These are phyloP conservation scores for Pelmatolapia mariae DNA, from an alignment of 2,113 vertebrate species.

Conservation along the genomic window DNA sequence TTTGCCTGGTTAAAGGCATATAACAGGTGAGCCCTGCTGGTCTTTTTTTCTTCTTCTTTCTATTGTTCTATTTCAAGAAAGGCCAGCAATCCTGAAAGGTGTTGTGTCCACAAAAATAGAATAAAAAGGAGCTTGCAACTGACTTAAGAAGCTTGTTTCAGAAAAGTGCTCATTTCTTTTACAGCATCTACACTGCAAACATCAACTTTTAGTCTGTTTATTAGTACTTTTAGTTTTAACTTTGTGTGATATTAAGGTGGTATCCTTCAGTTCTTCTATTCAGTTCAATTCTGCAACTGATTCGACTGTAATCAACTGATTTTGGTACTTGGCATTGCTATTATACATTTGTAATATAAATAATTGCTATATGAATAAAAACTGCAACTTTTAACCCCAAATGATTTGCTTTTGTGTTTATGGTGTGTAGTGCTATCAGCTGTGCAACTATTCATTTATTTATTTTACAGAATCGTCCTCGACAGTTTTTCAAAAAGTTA, in stretches of 20 bases:
- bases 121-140: neutral
- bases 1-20: neutral
- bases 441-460: neutral
- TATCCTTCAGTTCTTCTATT: neutral
- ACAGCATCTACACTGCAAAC: neutral
- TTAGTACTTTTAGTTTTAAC: neutral
- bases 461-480: neutral
- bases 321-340: neutral
- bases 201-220: neutral
- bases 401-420: neutral
- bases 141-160: neutral
- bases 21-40: neutral
- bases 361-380: neutral
- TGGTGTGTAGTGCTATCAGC: neutral
- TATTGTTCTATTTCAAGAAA: neutral
- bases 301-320: neutral
- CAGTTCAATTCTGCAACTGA: neutral
- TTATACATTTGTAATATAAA: neutral
- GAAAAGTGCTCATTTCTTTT: neutral
- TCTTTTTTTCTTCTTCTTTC: neutral
- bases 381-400: neutral
- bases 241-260: neutral
- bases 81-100: neutral
- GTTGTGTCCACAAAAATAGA: neutral
- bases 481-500: neutral